Evolutionary conservation across 2,888 invertebrate species (phyloP), one percentile per base, ranked within the genome.

Genomic region (Metalampra italica): DNA sequence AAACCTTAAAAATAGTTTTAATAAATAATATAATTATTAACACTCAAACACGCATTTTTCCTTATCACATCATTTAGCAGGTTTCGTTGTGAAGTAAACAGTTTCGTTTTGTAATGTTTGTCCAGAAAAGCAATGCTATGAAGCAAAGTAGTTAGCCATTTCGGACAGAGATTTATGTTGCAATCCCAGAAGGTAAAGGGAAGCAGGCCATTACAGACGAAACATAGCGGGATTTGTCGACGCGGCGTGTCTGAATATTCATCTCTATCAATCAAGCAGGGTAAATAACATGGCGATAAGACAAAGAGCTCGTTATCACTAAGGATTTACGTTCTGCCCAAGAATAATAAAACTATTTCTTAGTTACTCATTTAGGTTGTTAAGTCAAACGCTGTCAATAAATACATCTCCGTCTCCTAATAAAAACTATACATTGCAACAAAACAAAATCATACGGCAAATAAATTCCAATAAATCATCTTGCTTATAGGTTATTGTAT

Each of bases 251-350:
- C 68, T 70, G 71, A 76, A 79, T 80, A 82, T 80, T 80, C 74
- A 79, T 80, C 75, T 70, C 68, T 75, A 82, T 82, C 82, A 80
- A 83, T 82, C 84, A 81, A 72, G 65, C 64, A 60, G 68, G 67
- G 70, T 77, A 78, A 80, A 79, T 75, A 76, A 68, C 72, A 64
- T 60, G 57, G 66, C 67, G 64, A 72, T 72, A 72, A 72, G 75
- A 68, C 70, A 68, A 67, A 69, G 62, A 59, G 62, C 68, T 69
- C 69, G 70, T 68, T 73, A 73, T 75, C 71, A 56, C 68, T 59
- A 63, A 72, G 64, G 64, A 77, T 65, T 70, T 70, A 75, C 65
- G 70, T 57, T 58, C 60, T 62, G 52, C 51, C 56, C 55, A 55
- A 50, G 59, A 67, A 60, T 57, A 74, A 68, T 64, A 67, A 62